phyloP scores from a whole-genome alignment of 2,797 vertebrate species.

The Molossus alvarezi region DNA sequence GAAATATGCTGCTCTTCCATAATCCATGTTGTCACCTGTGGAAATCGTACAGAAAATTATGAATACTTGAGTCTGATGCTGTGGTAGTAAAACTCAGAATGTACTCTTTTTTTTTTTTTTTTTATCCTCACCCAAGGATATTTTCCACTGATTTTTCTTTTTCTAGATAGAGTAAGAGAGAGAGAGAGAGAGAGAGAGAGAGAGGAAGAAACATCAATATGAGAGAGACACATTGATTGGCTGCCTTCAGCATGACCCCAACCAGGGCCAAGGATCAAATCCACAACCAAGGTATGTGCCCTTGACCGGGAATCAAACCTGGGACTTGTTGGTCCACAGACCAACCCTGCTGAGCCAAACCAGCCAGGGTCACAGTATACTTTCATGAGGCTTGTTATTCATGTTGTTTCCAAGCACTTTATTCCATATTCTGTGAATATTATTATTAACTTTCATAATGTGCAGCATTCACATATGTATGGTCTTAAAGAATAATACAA shows the following conservation, averaged over 20 bases:
- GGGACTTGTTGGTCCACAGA: neutral
- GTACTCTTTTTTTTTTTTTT: neutral
- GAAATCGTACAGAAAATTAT: constrained; percentile 79
- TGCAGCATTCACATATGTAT: neutral
- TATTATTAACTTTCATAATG: constrained; percentile 67
- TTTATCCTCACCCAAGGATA: no score
- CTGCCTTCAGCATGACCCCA: neutral
- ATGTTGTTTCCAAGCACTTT: constrained; percentile 33
- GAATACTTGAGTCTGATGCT: constrained; percentile 64
- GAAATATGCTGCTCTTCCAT: constrained; percentile 70
- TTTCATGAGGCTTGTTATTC: constrained; percentile 64
- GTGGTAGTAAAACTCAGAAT: constrained; percentile 35
- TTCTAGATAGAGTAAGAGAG: no score
- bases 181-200: neutral
- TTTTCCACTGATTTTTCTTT: no score
- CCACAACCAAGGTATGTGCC: neutral
- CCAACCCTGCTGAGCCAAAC: neutral
- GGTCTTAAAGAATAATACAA: constrained; percentile 54
- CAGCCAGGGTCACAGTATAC: neutral
- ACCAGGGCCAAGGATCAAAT: neutral
- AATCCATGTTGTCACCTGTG: constrained; percentile 82
- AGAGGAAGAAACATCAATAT: neutral
- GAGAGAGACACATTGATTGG: neutral
- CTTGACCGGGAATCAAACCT: neutral
- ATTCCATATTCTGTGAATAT: neutral